A percentile compares a stretch with the other conserved stretches of the same genome.
Evolutionary conservation across 1,140 invertebrate species (phyloP).

Genomic region (Globodera rostochiensis): DNA sequence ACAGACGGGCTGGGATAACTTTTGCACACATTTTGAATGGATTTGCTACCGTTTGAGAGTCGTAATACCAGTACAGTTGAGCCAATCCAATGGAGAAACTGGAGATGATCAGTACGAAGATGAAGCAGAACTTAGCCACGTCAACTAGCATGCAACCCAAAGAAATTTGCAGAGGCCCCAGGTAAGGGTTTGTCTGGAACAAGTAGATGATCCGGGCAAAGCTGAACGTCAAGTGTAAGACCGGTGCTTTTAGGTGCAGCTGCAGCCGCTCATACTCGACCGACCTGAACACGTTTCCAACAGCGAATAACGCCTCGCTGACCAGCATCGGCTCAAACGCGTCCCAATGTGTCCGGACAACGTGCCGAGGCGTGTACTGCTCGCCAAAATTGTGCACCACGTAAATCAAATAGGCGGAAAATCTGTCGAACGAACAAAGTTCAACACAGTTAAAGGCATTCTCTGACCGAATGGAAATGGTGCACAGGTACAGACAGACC

Average conservation of each 20-base stretch:
- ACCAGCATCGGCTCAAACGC: conserved; percentile 65
- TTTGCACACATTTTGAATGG: conserved; percentile 19
- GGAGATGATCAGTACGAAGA: conserved; percentile 69
- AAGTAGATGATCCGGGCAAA: conserved; percentile 62
- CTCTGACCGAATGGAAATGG: conserved; percentile 67
- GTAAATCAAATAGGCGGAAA: conserved; percentile 54
- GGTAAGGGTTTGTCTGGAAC: conserved; percentile 69
- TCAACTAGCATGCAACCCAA: conserved; percentile 71
- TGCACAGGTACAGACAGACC: conserved; percentile 69
- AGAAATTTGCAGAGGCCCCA: conserved; percentile 70
- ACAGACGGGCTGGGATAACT: conserved; percentile 46
- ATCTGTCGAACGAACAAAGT: conserved; percentile 29
- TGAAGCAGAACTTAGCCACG: conserved; percentile 70
- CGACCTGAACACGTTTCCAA: conserved; percentile 69
- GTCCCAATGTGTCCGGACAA: conserved; percentile 57
- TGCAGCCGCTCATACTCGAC: conserved; percentile 44
- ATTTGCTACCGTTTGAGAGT: conserved; percentile 36
- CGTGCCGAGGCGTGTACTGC: conserved; percentile 43
- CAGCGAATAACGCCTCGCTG: conserved; percentile 64
- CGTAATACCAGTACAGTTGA: conserved; percentile 69
- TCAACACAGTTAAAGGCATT: conserved; percentile 44
- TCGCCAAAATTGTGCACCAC: conserved; percentile 34
- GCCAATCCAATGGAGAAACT: conserved; percentile 70
- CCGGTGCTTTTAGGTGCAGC: conserved; percentile 68
- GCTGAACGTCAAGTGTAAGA: conserved; percentile 53